A percentile compares a stretch with the other conserved stretches of the same genome.
Evolutionary conservation across 2,797 vertebrate genomes (phyloP).

Genomic region (Leptodactylus fallax): DNA sequence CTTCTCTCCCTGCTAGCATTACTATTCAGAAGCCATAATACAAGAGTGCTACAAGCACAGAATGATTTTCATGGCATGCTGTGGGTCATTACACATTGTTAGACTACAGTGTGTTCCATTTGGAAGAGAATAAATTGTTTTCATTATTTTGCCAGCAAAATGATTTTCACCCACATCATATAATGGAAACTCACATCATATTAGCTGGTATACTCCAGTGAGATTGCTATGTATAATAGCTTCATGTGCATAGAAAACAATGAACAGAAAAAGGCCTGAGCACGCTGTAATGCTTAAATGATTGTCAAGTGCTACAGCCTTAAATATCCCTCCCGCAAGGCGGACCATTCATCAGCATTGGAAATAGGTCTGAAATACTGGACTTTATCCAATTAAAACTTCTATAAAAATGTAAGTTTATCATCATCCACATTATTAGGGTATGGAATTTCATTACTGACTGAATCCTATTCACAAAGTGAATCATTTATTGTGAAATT

Average conservation of each 20-base stretch:
- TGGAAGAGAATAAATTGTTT: constrained; percentile 1
- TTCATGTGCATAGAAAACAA: neutral
- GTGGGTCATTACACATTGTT: neutral
- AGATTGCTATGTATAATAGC: neutral
- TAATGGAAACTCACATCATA: neutral
- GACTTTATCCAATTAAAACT: neutral
- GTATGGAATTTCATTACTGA: neutral
- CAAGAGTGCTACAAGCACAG: neutral
- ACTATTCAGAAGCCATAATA: neutral
- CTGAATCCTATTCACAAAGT: neutral
- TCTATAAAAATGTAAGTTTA: neutral
- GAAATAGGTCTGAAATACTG: neutral
- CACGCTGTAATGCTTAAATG: neutral
- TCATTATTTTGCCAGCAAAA: constrained; percentile 16
- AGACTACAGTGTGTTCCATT: neutral
- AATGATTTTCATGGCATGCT: neutral
- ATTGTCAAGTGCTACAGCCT: neutral
- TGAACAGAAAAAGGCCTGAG: neutral
- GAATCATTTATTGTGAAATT: neutral
- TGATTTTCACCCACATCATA: neutral
- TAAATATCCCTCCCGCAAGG: neutral
- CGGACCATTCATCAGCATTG: neutral
- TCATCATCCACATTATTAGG: neutral
- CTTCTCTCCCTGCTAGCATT: neutral
- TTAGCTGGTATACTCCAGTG: neutral